Evolutionary conservation across 1,140 invertebrate genomes (phyloP), one percentile per base, ranked within the genome.

Genomic region (Limonius californicus): DNA sequence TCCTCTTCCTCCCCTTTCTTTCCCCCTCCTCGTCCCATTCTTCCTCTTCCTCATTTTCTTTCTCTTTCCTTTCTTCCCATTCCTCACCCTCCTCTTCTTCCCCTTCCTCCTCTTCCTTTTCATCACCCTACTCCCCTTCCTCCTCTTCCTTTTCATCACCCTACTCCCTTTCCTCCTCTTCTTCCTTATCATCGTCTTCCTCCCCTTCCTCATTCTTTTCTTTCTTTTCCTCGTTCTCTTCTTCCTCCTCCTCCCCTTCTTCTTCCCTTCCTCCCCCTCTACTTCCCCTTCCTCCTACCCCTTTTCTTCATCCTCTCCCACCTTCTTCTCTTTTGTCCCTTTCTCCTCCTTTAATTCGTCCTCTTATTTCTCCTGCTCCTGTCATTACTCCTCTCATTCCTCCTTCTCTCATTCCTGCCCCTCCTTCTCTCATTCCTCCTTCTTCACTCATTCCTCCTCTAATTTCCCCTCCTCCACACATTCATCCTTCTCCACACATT

Each of bases 341-440:
- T 35, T 35, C 32, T 35, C 32, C 32, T 35, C n/a, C 32, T 35
- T n/a, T n/a, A 8, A 8, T n/a, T 35, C 32, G 7, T 35, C n/a
- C 32, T 35, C 32, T n/a, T 35, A 8, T n/a, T 35, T n/a, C 32
- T 35, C n/a, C 32, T 35, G 7, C 32, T 35, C n/a, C 32, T 35
- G 7, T n/a, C n/a, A 8, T n/a, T 35, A 7, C 32, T 35, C n/a
- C 32, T 35, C 32, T n/a, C 59, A 63, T 30, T 53, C 43, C 27
- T 30, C 45, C 53, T 60, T 50, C 20, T 53, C 55, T 50, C 47
- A 7, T n/a, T 35, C n/a, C 32, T 35, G 7, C 32, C n/a, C n/a
- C 32, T 35, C 32, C 32, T 35, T 35, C 61, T 64, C 12, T 43
- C 58, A 55, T 54, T 50, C 45, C 58, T 54, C 47, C 20, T 19